These are phyloP conservation scores for Piscicola geometra DNA, from an alignment of 2,888 invertebrate genomes.

Conservation along the genomic window DNA sequence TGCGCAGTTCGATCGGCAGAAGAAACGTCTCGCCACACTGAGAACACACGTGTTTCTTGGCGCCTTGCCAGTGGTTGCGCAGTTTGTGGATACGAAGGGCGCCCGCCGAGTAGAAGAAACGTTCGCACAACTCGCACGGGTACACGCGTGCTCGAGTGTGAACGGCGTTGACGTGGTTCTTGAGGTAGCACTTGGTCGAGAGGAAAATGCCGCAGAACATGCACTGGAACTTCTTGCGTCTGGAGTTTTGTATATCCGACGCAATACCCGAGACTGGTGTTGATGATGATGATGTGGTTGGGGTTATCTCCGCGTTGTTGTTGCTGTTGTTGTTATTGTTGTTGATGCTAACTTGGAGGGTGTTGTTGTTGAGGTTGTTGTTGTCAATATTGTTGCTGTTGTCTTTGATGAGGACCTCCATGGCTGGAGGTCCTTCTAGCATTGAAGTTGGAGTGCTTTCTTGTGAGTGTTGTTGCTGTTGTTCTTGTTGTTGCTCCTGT, in stretches of 20 bases:
- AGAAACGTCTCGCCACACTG: conserved; percentile 44
- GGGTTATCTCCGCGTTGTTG: neutral
- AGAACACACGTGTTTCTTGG: conserved; percentile 43
- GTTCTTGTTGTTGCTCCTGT: conserved; percentile 23
- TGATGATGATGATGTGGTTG: conserved; percentile 2
- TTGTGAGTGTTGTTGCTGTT: conserved; percentile 23
- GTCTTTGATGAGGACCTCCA: neutral
- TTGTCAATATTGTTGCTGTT: neutral
- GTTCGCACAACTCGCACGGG: conserved; percentile 45
- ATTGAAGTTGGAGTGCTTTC: conserved; percentile 13
- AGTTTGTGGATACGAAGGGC: conserved; percentile 45
- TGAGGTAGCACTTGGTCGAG: conserved; percentile 45
- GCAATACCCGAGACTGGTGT: neutral
- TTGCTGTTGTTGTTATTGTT: neutral
- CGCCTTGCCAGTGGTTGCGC: conserved; percentile 45
- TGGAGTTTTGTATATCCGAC: conserved; percentile 22
- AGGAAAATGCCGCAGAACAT: conserved; percentile 45
- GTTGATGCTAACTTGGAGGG: neutral
- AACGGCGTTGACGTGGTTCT: conserved; percentile 45
- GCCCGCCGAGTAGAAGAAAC: conserved; percentile 44
- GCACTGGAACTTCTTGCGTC: conserved; percentile 44
- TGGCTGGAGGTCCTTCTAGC: conserved; percentile 8
- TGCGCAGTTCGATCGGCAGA: conserved; percentile 44
- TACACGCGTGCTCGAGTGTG: conserved; percentile 44
- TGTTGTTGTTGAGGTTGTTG: neutral